Evolutionary conservation across 2,888 invertebrate genomes (phyloP).

Genomic region (Drosophila anomelani): DNA sequence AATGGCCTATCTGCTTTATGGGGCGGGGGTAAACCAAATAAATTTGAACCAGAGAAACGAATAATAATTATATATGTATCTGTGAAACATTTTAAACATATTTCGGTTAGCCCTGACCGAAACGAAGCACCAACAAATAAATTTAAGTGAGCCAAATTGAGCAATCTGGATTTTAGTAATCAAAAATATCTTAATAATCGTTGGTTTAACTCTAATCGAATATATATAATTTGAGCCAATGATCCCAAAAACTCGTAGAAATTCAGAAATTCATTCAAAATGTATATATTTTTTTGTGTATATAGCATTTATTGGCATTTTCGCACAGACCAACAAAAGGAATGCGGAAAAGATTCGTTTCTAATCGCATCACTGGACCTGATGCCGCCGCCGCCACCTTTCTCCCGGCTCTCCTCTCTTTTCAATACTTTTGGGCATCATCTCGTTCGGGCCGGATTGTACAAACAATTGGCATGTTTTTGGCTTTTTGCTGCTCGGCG

Average conservation of each 20-base stretch:
- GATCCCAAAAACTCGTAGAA: not conserved
- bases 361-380: slow-evolving; percentile 72
- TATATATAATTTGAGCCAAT: not conserved
- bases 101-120: slow-evolving; percentile 22
- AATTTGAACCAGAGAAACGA: slow-evolving; percentile 19
- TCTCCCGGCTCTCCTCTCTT: not conserved
- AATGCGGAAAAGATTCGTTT: slow-evolving; percentile 42
- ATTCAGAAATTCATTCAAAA: not conserved
- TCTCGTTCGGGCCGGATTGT: slow-evolving; percentile 29
- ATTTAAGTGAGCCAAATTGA: slow-evolving; percentile 12
- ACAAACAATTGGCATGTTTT: slow-evolving; percentile 72
- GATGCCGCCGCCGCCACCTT: not conserved
- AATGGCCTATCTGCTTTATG: slow-evolving; percentile 7
- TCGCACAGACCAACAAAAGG: slow-evolving; percentile 26
- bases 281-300: not conserved
- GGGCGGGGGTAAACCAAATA: slow-evolving; percentile 3
- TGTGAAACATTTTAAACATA: slow-evolving; percentile 13
- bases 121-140: slow-evolving; percentile 1
- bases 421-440: slow-evolving; percentile 3
- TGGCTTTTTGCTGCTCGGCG: slow-evolving; percentile 73
- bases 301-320: slow-evolving; percentile 28
- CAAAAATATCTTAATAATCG: slow-evolving; percentile 2
- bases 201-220: not conserved
- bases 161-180: not conserved
- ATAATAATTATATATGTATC: not conserved